Base-by-base conservation (phyloP, 2,888 invertebrate genomes). In the Limnephilus auricula region DNA sequence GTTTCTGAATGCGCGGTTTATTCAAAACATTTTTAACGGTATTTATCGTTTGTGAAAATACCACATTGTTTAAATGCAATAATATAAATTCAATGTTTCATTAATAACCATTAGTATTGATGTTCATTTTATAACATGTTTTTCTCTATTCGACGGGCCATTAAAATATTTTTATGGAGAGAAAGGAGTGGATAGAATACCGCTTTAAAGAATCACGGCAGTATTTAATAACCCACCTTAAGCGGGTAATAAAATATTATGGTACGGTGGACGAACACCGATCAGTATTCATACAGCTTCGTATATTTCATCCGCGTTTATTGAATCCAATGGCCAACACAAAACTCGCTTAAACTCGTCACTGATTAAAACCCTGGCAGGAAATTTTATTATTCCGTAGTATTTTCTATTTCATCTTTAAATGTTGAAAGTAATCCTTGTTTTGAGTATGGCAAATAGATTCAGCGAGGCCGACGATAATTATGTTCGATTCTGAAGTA, bases 191-290 rank as follows among this genome's bases (percentile, higher is more conserved):
- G 65, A 85, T 85, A 85, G 30, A 85, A 85, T 5, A 85, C 82
- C 25, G 82, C 85, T 45, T 85, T 85, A 40, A 12, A 37, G 40
- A 84, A 37, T 84, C 37, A 85, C 40, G 30, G 45, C 37, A 85
- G 13, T 40, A 85, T 85, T 85, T 85, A 85, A 85, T 85, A 85
- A 85, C 85, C 85, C 30, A 85, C 40, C 85, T 85, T 85, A 40
- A 40, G 40, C 85, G n/a, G 45, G 45, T 40, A 85, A 85, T 85
- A 85, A 85, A 85, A 85, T 85, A 85, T 85, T n/a, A 85, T 30
- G 85, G 85, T 40, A 6, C 45, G 40, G 85, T 85, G 15, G 85
- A 30, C 30, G 85, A 40, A 85, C 85, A 45, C 85, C 40, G 40
- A 85, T 85, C 85, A 85, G 85, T 85, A 85, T 85, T 85, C 85